Evolutionary conservation across 2,888 invertebrate species (phyloP).

Genomic region (Autographa pulchrina): DNA sequence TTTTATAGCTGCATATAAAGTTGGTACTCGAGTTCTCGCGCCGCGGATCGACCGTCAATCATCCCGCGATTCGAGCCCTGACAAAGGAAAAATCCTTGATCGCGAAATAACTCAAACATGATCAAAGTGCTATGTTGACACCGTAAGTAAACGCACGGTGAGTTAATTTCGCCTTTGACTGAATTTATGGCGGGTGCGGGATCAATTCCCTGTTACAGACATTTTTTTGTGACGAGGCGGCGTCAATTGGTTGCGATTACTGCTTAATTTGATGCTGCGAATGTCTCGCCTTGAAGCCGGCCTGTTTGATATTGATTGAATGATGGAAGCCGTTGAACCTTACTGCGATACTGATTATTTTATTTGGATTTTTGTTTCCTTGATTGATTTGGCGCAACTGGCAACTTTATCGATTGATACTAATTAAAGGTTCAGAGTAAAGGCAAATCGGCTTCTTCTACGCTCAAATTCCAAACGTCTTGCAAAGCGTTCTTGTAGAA

Average conservation of each 20-base stretch:
- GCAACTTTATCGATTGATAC: too few relatives aligned
- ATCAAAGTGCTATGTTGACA: slow-evolving; percentile 84
- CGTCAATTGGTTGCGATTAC: slow-evolving; percentile 47
- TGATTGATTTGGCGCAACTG: background rate
- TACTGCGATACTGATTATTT: background rate
- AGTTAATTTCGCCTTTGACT: slow-evolving; percentile 80
- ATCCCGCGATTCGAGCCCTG: slow-evolving; percentile 81
- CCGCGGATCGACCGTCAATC: slow-evolving; percentile 86
- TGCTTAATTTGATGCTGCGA: slow-evolving; percentile 53
- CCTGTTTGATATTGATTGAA: slow-evolving; percentile 49
- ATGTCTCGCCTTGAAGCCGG: slow-evolving; percentile 31
- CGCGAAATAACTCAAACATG: slow-evolving; percentile 78
- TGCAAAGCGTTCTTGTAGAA: too few relatives aligned
- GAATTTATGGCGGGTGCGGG: slow-evolving; percentile 68
- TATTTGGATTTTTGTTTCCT: slow-evolving; percentile 1
- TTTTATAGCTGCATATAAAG: slow-evolving; percentile 13
- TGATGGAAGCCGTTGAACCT: slow-evolving; percentile 25
- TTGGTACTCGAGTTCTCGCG: slow-evolving; percentile 76
- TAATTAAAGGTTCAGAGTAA: too few relatives aligned
- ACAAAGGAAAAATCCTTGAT: slow-evolving; percentile 87
- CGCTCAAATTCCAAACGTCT: too few relatives aligned
- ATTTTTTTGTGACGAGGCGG: slow-evolving; percentile 48
- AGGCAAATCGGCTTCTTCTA: too few relatives aligned
- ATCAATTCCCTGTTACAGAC: slow-evolving; percentile 64
- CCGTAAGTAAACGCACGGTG: slow-evolving; percentile 80